Conservation (phyloP, 2,888 invertebrate species). For the Himalopsyche tibetana region DNA sequence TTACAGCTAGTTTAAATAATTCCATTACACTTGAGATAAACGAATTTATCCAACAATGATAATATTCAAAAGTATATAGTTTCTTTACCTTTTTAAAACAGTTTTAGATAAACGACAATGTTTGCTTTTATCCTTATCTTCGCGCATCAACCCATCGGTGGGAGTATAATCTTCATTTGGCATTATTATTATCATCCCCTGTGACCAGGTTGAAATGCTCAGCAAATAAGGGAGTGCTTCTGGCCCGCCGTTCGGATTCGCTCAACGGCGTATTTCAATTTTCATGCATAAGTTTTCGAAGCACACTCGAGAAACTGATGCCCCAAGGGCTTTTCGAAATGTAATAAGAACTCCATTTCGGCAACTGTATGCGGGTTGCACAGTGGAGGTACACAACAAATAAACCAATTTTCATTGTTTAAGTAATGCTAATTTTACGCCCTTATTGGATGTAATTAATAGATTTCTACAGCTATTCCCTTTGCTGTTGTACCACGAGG, state of each 20-base stretch:
- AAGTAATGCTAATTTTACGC: no score
- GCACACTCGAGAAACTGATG: slow-evolving; percentile 46
- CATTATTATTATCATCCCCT: slow-evolving; percentile 60
- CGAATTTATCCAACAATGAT: no score
- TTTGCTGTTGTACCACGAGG: no score
- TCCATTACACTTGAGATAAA: no score
- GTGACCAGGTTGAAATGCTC: slow-evolving; percentile 58
- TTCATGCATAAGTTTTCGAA: slow-evolving; percentile 58
- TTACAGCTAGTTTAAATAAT: no score
- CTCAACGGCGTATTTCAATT: slow-evolving; percentile 56
- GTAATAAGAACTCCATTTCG: slow-evolving; percentile 43
- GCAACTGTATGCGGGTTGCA: slow-evolving; percentile 35
- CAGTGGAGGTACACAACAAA: not conserved
- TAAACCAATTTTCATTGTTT: no score
- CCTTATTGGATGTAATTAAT: no score
- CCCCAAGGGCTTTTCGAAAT: slow-evolving; percentile 43
- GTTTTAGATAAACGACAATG: not conserved
- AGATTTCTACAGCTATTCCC: no score
- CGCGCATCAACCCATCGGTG: slow-evolving; percentile 41
- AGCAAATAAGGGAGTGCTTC: slow-evolving; percentile 56
- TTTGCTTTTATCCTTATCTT: slow-evolving; percentile 28
- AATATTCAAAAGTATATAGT: not conserved
- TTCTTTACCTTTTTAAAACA: slow-evolving; percentile 22
- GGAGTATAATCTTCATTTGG: slow-evolving; percentile 60
- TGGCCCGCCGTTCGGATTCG: slow-evolving; percentile 49